Evolutionary conservation across 2,113 vertebrate genomes (phyloP), one percentile per base, ranked within the genome.

Genomic region (Thamnaconus septentrionalis): DNA sequence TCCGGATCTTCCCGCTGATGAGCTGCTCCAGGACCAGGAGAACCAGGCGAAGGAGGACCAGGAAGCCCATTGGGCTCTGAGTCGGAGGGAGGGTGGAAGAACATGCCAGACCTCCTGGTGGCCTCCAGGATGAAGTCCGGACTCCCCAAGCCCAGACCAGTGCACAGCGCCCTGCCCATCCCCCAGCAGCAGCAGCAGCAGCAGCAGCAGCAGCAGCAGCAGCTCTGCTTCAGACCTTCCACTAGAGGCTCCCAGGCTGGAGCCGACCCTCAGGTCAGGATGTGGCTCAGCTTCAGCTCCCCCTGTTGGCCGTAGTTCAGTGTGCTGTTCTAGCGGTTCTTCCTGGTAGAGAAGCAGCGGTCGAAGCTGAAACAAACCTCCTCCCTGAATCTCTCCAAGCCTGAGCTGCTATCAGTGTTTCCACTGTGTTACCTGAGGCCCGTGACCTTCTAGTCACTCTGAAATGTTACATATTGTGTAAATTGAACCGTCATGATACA

Each of bases 81-180:
- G 18, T 31, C 18, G 18, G 18, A 31, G 18, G 18, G 18, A 2
- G 18, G 18, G 18, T 5, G n/a, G 64, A 83, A 90, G 93, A 98
- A 96, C 89, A 98, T 98, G 97, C 95, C 95, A 90, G 93, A 95
- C 90, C 94, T 98, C 87, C 94, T 97, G 85, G 93, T 96, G 85
- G 93, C 94, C 89, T 94, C 95, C 85, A 95, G 95, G 87, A 98
- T 98, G 97, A 98, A 98, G 89, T 98, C 97, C 12, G 97, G 96
- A 93, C 95, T 98, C 66, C 96, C 96, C 59, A 98, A 97, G 74
- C 95, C 95, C 65, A 96, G 96, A 92, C 97, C 96, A 63, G 89
- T 98, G 57, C 95, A 96, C 91, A 98, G 94, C 47, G 96, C 97
- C 57, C 90, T 92, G 64, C 96, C 96, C 5, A 97, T 97, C 75